Percentiles rank a stretch among this genome's conserved stretches.
phyloP scores from a whole-genome alignment of 2,113 vertebrate genomes.

The Sylvia atricapilla region DNA sequence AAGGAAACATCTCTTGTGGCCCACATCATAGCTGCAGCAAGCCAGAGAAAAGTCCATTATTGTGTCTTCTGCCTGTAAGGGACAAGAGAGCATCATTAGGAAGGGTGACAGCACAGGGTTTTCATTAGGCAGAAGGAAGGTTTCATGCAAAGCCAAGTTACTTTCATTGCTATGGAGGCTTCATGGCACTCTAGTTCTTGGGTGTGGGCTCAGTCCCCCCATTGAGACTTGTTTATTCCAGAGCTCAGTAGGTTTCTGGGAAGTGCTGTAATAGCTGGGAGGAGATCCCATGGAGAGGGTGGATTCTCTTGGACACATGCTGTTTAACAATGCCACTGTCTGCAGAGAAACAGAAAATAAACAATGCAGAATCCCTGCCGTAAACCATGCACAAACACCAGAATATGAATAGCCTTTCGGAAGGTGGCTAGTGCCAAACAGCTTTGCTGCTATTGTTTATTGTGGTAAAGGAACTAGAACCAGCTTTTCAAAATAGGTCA shows the following conservation, averaged over 20 bases:
- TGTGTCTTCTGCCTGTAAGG: background rate
- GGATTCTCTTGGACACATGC: conserved; percentile 25
- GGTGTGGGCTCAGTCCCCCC: conserved; percentile 49
- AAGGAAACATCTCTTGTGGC: background rate
- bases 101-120: conserved; percentile 47
- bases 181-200: conserved; percentile 30
- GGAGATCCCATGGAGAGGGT: conserved; percentile 55
- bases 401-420: conserved; percentile 29
- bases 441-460: conserved; percentile 26
- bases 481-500: conserved; percentile 11
- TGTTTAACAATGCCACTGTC: conserved; percentile 60
- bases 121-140: conserved; percentile 43
- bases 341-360: conserved; percentile 52
- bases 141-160: conserved; percentile 40
- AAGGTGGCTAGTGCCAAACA: conserved; percentile 32
- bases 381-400: conserved; percentile 62
- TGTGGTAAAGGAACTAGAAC: conserved; percentile 34
- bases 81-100: background rate
- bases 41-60: conserved; percentile 6
- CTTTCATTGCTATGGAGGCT: conserved; percentile 57
- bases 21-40: background rate
- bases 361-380: conserved; percentile 35
- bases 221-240: conserved; percentile 59
- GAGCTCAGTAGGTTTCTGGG: conserved; percentile 56
- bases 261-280: conserved; percentile 62